Conservation (phyloP, 2,888 invertebrate species). For the Tenthredo livida region DNA sequence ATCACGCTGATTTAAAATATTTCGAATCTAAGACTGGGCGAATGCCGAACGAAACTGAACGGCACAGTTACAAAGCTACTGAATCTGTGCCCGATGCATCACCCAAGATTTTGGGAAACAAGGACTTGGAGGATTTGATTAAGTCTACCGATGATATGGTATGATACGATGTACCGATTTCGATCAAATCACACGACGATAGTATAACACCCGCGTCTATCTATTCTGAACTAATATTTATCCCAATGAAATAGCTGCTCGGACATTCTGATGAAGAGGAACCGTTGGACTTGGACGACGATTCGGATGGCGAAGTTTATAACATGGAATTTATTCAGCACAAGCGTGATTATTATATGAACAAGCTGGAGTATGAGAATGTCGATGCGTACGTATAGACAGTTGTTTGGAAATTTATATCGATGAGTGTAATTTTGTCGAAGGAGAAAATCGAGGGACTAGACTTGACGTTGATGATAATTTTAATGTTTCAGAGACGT, state of each 20-base stretch:
- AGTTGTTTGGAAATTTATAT: neutral
- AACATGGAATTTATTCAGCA: conserved; percentile 89
- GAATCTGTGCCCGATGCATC: conserved; percentile 64
- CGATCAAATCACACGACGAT: neutral
- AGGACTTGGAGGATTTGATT: conserved; percentile 83
- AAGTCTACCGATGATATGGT: conserved; percentile 84
- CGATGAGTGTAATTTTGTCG: too few species aligned
- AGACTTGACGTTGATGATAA: conserved; percentile 33
- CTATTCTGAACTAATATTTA: conserved; percentile 31
- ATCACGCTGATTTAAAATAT: conserved; percentile 90
- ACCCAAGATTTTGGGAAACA: conserved; percentile 65
- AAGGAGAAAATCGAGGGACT: too few species aligned
- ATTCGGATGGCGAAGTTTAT: conserved; percentile 78
- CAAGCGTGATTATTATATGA: conserved; percentile 95
- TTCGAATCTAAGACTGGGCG: conserved; percentile 90
- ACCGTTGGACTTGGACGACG: conserved; percentile 64
- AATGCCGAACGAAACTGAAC: conserved; percentile 77
- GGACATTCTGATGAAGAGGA: conserved; percentile 67
- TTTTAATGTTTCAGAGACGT: conserved; percentile 83
- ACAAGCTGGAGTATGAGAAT: conserved; percentile 90
- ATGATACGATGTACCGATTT: conserved; percentile 60
- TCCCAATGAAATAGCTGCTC: conserved; percentile 58
- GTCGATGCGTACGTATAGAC: conserved; percentile 85
- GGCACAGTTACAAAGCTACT: conserved; percentile 78
- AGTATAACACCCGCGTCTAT: neutral